Conservation (phyloP, 1,140 invertebrate genomes). For the Aphis craccivora region DNA sequence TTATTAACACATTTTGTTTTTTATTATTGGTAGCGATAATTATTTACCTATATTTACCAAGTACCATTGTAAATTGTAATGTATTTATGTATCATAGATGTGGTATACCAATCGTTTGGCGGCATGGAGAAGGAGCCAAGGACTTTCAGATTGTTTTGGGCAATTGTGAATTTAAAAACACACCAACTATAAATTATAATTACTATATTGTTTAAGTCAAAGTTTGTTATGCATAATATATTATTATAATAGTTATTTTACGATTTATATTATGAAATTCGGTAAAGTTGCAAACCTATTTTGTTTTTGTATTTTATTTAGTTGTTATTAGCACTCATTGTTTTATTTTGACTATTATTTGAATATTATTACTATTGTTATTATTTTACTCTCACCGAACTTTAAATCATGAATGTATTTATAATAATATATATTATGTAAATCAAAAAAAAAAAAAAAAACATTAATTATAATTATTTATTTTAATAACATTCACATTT, state of each 20-base stretch:
- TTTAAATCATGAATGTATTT: neutral
- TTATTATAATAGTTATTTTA: constrained; percentile 8
- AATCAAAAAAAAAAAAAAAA: neutral
- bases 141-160: constrained; percentile 65
- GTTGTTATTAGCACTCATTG: constrained; percentile 2
- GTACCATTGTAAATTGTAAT: neutral
- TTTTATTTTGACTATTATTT: constrained; percentile 3
- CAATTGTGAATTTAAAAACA: constrained; percentile 44
- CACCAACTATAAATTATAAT: neutral
- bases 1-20: neutral
- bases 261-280: neutral
- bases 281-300: neutral
- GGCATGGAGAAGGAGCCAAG: constrained; percentile 67
- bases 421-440: neutral
- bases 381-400: neutral
- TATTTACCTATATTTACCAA: neutral
- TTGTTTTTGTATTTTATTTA: constrained; percentile 41
- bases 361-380: neutral
- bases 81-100: constrained; percentile 63
- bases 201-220: constrained; percentile 18
- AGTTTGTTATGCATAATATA: neutral
- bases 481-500: neutral
- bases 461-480: neutral
- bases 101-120: constrained; percentile 67
- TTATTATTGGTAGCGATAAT: neutral